These are phyloP conservation scores for Drosophila nasuta DNA, from an alignment of 1,140 invertebrate species.

Conservation along the genomic window DNA sequence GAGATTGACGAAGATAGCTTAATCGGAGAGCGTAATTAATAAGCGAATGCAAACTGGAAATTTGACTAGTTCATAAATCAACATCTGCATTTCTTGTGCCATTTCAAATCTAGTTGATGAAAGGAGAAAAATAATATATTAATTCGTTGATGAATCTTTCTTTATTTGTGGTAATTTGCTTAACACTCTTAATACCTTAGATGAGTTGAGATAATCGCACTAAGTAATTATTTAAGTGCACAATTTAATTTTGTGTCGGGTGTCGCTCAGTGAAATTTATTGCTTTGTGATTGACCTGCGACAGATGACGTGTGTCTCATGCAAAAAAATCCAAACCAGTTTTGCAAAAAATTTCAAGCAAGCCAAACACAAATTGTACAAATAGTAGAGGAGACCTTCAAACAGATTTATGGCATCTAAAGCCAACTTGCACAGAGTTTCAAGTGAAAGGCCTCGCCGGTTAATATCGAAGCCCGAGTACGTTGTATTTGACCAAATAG, in stretches of 20 bases:
- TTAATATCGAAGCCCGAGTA: conserved; percentile 22
- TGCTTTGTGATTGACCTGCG: background rate
- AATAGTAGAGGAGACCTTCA: conserved; percentile 46
- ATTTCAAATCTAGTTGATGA: too few species aligned
- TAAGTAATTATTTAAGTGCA: background rate
- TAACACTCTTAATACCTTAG: too few species aligned
- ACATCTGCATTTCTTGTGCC: background rate
- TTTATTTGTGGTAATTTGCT: too few species aligned
- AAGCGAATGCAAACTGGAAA: background rate
- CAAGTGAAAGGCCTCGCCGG: conserved; percentile 61
- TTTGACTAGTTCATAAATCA: conserved; percentile 5
- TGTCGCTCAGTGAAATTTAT: background rate
- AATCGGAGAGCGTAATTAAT: conserved; percentile 16
- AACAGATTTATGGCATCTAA: conserved; percentile 47
- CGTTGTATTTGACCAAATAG: conserved; percentile 35
- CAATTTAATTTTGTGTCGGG: background rate
- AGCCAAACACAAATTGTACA: conserved; percentile 5
- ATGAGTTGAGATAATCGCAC: too few species aligned
- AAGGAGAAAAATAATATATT: too few species aligned
- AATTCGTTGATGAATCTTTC: too few species aligned
- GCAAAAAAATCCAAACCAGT: conserved; percentile 1
- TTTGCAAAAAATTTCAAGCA: conserved; percentile 5
- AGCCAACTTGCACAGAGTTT: conserved; percentile 32
- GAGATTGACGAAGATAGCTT: conserved; percentile 8
- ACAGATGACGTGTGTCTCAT: background rate